phyloP scores from a whole-genome alignment of 1,140 invertebrate species.

The Scaptomyza pallida region DNA sequence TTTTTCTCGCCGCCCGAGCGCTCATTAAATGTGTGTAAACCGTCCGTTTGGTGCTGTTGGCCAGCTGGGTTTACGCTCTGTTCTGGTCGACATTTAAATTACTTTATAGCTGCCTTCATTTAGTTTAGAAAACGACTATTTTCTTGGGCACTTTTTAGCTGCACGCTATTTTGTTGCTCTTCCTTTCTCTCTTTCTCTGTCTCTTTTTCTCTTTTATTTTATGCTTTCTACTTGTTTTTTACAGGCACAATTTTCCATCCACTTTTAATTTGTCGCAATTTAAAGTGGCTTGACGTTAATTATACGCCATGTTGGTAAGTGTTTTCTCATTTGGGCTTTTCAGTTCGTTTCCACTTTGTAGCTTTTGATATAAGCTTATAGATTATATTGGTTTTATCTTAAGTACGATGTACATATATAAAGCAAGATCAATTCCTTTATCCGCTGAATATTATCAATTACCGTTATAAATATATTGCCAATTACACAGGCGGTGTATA shows the following conservation, averaged over 20 bases:
- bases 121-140: constrained; percentile 65
- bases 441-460: no score
- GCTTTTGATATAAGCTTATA: not conserved
- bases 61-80: not conserved
- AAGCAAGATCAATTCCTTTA: no score
- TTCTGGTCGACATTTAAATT: constrained; percentile 59
- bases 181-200: no score
- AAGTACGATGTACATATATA: no score
- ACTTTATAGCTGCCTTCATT: constrained; percentile 74
- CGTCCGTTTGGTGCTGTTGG: constrained; percentile 22
- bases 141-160: constrained; percentile 24
- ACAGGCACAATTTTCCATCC: constrained; percentile 30
- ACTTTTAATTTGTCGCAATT: constrained; percentile 71
- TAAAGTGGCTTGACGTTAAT: constrained; percentile 51
- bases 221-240: constrained; percentile 25
- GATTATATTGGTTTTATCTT: not conserved
- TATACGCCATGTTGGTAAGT: constrained; percentile 40
- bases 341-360: not conserved
- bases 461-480: not conserved
- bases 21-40: constrained; percentile 55
- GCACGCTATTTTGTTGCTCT: not conserved
- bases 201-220: not conserved
- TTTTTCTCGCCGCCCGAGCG: constrained; percentile 48
- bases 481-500: not conserved
- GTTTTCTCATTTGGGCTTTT: not conserved